These are phyloP conservation scores for Rhopilema esculentum DNA, from an alignment of 30 jellyfish, hydroid and myxozoan genomes.

Conservation along the genomic window DNA sequence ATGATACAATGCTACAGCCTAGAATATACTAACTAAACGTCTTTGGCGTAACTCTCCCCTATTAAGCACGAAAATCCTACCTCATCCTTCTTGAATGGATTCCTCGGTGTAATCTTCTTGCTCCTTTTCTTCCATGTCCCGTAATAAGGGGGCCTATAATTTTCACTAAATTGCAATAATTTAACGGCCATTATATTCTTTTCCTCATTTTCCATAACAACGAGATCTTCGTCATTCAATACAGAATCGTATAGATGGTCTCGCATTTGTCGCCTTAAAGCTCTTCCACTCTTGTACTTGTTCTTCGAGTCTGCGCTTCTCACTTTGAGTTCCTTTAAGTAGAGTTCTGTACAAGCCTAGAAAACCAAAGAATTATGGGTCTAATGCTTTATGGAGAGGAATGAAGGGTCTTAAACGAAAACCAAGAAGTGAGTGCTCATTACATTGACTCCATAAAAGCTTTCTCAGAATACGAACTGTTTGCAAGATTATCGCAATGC, in stretches of 20 bases:
- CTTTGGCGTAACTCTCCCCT: too few relatives aligned
- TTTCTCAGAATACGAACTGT: too few relatives aligned
- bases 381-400: too few relatives aligned
- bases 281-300: conserved; percentile 13
- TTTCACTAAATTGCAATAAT: conserved; percentile 89
- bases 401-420: not conserved
- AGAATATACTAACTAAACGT: too few relatives aligned
- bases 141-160: conserved; percentile 97
- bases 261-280: not conserved
- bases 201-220: conserved; percentile 20
- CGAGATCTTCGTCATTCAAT: conserved; percentile 11
- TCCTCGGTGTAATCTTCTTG: conserved; percentile 69
- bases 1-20: too few relatives aligned
- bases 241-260: conserved; percentile 6
- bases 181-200: conserved; percentile 68
- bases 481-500: too few relatives aligned
- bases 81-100: conserved; percentile 86
- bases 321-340: conserved; percentile 6
- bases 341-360: conserved; percentile 29
- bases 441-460: too few relatives aligned
- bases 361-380: not conserved
- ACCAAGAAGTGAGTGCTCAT: too few relatives aligned
- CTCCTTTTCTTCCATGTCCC: conserved; percentile 97
- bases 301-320: not conserved
- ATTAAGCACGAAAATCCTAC: too few relatives aligned